phyloP scores from a whole-genome alignment of 2,113 vertebrate species.

The Cinclus cinclus region DNA sequence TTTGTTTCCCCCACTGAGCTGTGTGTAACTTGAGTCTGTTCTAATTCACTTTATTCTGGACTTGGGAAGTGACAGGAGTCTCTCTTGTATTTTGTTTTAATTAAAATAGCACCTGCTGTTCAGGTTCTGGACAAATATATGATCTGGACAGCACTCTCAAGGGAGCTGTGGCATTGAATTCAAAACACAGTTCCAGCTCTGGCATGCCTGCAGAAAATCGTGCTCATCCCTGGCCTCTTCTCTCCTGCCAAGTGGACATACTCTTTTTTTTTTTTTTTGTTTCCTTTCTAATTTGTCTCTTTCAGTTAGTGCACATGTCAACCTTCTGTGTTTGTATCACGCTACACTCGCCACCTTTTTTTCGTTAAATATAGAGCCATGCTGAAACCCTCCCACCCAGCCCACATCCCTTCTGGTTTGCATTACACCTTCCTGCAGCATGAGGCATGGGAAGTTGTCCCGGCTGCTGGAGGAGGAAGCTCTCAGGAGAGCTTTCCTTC shows the following conservation, averaged over 20 bases:
- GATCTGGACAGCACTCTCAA: not conserved
- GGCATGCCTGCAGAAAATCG: not conserved
- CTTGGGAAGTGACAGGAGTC: not conserved
- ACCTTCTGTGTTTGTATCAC: slow-evolving; percentile 15
- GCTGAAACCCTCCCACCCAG: slow-evolving; percentile 36
- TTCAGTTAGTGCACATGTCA: slow-evolving; percentile 11
- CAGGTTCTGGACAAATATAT: not conserved
- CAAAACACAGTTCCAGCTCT: not conserved
- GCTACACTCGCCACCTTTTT: not conserved
- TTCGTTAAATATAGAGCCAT: slow-evolving; percentile 48
- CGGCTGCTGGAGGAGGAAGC: not conserved
- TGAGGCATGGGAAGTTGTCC: slow-evolving; percentile 9
- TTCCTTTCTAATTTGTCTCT: not conserved
- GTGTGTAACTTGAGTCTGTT: not conserved
- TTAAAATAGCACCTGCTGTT: slow-evolving; percentile 26
- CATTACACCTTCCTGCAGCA: slow-evolving; percentile 47
- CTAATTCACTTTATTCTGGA: slow-evolving; percentile 12
- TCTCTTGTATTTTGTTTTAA: slow-evolving; percentile 1
- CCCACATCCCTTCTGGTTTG: slow-evolving; percentile 53
- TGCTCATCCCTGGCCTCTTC: not conserved
- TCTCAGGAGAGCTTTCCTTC: not conserved
- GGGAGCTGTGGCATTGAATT: not conserved
- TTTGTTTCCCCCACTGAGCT: not conserved
- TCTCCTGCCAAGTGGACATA: not conserved
- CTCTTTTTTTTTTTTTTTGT: not conserved